Base-by-base conservation (phyloP, 2,888 invertebrate species). In the Xylota sylvarum region DNA sequence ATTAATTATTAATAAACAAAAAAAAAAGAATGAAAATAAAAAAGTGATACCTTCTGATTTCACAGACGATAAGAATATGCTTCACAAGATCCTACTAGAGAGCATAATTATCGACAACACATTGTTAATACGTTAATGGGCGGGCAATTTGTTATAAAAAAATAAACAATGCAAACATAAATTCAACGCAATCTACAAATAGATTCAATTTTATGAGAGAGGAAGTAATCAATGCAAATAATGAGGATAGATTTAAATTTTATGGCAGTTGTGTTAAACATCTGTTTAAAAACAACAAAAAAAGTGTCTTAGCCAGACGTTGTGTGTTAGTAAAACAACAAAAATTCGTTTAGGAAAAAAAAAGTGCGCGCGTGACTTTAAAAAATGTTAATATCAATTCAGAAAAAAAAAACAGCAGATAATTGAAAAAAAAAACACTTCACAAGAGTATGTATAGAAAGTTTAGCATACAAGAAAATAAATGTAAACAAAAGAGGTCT, bases 191-290 rank as follows among this genome's bases (percentile, higher is more conserved):
- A 35, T 56, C 17, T 69, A 43, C 14, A 69, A 69, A 56, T 69
- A 46, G 14, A 9, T 43, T 43, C n/a, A n/a, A n/a, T 50, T 48
- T 14, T 43, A 32, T 23, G 23, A 64, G 35, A 64, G 35, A 40
- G 43, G 10, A 40, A 30, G 23, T 27, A 40, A 55, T 69, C 43
- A 56, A 69, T 69, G 69, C 69, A 69, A 70, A 70, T 67, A 70
- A 70, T 56, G 43, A 46, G 55, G 69, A 55, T 62, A 35, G 52
- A 27, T 12, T 5, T 23, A 10, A 9, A 7, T 10, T 43, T 43
- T 6, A 14, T 43, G 2, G 14, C n/a, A 48, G 10, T 37, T 37
- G 37, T 19, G 48, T 46, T 46, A 46, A 46, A 46, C 6, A 46
- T n/a, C 12, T 40, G n/a, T 40, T 10, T 10, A n/a, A 12, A n/a